phyloP scores from a whole-genome alignment of 2,888 invertebrate species.

The Didymodactylos carnosus region DNA sequence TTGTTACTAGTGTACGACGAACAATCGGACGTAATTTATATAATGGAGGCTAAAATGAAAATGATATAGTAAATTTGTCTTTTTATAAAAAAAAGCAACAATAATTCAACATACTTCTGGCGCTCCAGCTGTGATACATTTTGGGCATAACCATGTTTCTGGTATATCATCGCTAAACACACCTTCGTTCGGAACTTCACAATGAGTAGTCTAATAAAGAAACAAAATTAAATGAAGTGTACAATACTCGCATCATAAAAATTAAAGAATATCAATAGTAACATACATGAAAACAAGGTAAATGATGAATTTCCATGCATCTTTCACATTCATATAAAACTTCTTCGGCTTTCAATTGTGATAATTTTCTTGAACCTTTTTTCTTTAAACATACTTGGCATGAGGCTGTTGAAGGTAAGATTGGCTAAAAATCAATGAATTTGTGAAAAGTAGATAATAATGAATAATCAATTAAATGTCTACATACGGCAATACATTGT shows the following conservation, averaged over 20 bases:
- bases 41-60: too few species aligned
- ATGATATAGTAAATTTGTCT: too few species aligned
- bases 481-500: constrained; percentile 65
- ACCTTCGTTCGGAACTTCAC: neutral
- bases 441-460: too few species aligned
- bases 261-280: neutral
- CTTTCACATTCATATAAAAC: constrained; percentile 78
- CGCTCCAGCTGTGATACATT: neutral
- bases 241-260: neutral
- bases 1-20: neutral
- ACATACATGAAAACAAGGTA: constrained; percentile 46
- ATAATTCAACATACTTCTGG: too few species aligned
- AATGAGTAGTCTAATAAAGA: neutral
- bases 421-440: too few species aligned
- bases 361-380: constrained; percentile 30
- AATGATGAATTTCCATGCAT: constrained; percentile 83
- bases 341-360: constrained; percentile 43
- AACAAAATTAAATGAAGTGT: neutral
- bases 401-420: constrained; percentile 72
- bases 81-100: too few species aligned
- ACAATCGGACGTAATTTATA: neutral
- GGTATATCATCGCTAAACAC: constrained; percentile 1
- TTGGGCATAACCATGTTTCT: neutral
- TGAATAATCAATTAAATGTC: too few species aligned
- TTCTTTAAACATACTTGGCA: constrained; percentile 70